A percentile compares a stretch with the other conserved stretches of the same genome.
Evolutionary conservation across 1,140 invertebrate species (phyloP).

Genomic region (Condylostylus longicornis): DNA sequence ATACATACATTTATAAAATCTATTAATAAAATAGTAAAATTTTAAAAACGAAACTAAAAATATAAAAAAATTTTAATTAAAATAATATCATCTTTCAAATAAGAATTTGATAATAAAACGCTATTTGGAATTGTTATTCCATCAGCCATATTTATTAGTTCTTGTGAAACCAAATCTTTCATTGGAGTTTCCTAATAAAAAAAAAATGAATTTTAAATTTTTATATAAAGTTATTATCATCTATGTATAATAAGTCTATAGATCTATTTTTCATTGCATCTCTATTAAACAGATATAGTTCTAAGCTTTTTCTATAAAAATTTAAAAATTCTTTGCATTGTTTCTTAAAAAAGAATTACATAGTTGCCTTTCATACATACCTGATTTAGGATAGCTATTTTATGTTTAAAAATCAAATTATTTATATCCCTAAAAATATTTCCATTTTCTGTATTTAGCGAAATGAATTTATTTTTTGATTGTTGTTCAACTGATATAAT

Average conservation of each 20-base stretch:
- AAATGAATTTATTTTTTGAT: no score
- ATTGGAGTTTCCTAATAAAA: conserved; percentile 9
- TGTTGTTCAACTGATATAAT: conserved; percentile 5
- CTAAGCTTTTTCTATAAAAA: no score
- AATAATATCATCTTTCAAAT: conserved; percentile 22
- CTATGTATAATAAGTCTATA: neutral
- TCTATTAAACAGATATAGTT: no score
- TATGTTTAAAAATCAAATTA: conserved; percentile 19
- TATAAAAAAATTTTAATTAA: conserved; percentile 12
- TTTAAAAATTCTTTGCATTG: neutral
- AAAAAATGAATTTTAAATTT: neutral
- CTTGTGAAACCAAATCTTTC: conserved; percentile 24
- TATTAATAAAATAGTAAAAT: no score
- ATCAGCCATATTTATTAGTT: conserved; percentile 18
- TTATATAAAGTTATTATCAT: neutral
- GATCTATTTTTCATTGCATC: no score
- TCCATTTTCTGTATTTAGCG: no score
- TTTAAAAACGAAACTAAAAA: no score
- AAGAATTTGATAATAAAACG: conserved; percentile 20
- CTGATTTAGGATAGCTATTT: conserved; percentile 26
- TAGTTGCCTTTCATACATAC: conserved; percentile 3
- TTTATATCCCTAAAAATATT: conserved; percentile 21
- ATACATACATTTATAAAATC: no score
- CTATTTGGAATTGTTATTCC: conserved; percentile 28
- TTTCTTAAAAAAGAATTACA: neutral